Percentiles rank a stretch among this genome's conserved stretches.
Conservation (phyloP, 1,140 invertebrate genomes). For the Planococcus citri region DNA sequence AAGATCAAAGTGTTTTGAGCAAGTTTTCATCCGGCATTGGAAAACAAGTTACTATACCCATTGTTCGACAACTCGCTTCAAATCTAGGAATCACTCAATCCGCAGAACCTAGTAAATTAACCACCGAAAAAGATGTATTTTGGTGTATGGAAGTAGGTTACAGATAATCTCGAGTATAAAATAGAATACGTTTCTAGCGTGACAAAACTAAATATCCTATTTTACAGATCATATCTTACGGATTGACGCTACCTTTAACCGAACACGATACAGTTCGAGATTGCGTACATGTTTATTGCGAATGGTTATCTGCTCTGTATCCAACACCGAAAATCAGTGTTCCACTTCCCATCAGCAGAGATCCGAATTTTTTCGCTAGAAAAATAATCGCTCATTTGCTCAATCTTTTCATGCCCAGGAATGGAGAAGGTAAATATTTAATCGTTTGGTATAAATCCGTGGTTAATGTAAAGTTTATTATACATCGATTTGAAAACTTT, state of each 20-base stretch:
- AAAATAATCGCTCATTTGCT: slow-evolving; percentile 88
- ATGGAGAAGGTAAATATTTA: slow-evolving; percentile 63
- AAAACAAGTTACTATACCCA: slow-evolving; percentile 66
- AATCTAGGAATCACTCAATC: slow-evolving; percentile 63
- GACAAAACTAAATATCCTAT: no score
- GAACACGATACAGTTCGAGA: slow-evolving; percentile 91
- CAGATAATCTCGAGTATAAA: neutral
- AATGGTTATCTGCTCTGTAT: slow-evolving; percentile 83
- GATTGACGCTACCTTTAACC: slow-evolving; percentile 71
- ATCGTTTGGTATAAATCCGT: slow-evolving; percentile 10
- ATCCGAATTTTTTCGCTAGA: slow-evolving; percentile 81
- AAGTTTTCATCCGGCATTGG: slow-evolving; percentile 65
- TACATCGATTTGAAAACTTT: slow-evolving; percentile 30
- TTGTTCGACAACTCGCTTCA: slow-evolving; percentile 65
- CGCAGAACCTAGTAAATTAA: slow-evolving; percentile 58
- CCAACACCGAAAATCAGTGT: slow-evolving; percentile 67
- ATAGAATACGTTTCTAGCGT: neutral
- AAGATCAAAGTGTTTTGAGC: slow-evolving; percentile 63
- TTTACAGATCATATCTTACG: slow-evolving; percentile 70
- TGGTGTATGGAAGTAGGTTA: slow-evolving; percentile 70
- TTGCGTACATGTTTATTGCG: slow-evolving; percentile 93
- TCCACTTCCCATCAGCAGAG: slow-evolving; percentile 70
- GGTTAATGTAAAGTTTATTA: neutral
- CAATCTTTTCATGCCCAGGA: slow-evolving; percentile 88
- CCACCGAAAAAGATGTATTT: slow-evolving; percentile 68